phyloP scores from a whole-genome alignment of 2,888 invertebrate genomes.

The Agrochola circellaris region DNA sequence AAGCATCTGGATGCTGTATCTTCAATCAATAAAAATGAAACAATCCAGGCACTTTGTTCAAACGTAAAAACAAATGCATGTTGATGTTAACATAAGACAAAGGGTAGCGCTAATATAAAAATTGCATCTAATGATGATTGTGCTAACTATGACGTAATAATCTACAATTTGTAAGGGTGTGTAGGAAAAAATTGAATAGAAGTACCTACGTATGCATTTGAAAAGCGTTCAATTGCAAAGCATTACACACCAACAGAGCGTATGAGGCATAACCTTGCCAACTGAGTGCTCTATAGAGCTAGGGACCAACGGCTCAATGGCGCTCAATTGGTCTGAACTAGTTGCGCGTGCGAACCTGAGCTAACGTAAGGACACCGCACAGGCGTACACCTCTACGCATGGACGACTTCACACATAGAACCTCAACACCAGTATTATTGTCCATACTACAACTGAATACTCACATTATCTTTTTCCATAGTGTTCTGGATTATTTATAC shows the following conservation, averaged over 20 bases:
- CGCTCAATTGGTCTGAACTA: conserved; percentile 88
- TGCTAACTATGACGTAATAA: conserved; percentile 53
- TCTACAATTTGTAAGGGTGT: conserved; percentile 59
- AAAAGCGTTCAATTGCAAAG: conserved; percentile 67
- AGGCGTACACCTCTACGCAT: conserved; percentile 67
- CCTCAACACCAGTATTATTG: conserved; percentile 51
- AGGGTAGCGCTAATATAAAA: conserved; percentile 53
- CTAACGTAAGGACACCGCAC: conserved; percentile 78
- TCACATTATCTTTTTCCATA: conserved; percentile 54
- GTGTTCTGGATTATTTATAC: conserved; percentile 27
- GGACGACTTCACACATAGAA: conserved; percentile 65
- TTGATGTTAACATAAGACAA: conserved; percentile 55
- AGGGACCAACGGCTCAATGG: conserved; percentile 86
- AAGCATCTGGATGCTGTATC: conserved; percentile 57
- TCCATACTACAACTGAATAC: conserved; percentile 46
- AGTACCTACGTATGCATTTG: conserved; percentile 57
- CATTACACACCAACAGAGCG: conserved; percentile 63
- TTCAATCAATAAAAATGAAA: conserved; percentile 25
- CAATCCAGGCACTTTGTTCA: conserved; percentile 60
- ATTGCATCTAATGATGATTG: conserved; percentile 55
- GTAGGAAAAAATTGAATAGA: conserved; percentile 54
- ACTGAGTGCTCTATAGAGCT: conserved; percentile 79
- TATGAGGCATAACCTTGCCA: conserved; percentile 84
- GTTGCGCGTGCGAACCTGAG: conserved; percentile 86
- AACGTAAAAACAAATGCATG: conserved; percentile 49